Conservation (phyloP, 2,888 invertebrate genomes). For the Troglohyphantes excavatus region DNA sequence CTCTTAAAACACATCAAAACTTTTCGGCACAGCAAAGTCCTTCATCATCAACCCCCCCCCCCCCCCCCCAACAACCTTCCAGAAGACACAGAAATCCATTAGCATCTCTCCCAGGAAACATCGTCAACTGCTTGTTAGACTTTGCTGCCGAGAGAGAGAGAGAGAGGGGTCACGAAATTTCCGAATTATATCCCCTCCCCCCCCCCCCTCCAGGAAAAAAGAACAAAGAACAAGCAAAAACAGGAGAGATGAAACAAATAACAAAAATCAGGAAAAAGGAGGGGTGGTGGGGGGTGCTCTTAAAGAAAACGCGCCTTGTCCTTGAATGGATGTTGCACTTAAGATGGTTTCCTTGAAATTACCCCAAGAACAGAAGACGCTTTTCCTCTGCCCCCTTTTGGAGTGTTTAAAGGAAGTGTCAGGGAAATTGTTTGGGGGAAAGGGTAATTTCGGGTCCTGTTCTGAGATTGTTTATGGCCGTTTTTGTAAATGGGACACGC, state of each 20-base stretch:
- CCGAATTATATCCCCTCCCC: background rate
- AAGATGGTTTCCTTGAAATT: background rate
- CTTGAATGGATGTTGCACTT: background rate
- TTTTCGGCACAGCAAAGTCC: background rate
- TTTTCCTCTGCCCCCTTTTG: background rate
- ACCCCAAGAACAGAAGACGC: background rate
- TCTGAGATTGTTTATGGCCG: slow-evolving; percentile 2
- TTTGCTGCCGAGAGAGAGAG: background rate
- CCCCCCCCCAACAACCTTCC: too few species aligned
- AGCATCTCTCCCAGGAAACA: background rate
- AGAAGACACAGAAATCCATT: slow-evolving; percentile 47
- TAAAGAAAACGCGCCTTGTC: background rate
- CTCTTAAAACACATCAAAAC: too few species aligned
- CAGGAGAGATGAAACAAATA: background rate
- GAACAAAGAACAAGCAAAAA: background rate
- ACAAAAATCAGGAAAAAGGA: too few species aligned
- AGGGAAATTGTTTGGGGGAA: slow-evolving; percentile 53
- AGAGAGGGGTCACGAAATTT: slow-evolving; percentile 3
- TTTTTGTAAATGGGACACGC: slow-evolving; percentile 4
- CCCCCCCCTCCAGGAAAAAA: background rate
- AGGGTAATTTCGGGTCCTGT: slow-evolving; percentile 32
- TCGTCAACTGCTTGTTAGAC: background rate
- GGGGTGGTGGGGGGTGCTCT: too few species aligned
- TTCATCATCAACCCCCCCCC: slow-evolving; percentile 1
- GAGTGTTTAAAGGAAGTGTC: slow-evolving; percentile 56